Base-by-base conservation (phyloP, 2,888 invertebrate genomes). In the Troides aeacus region DNA sequence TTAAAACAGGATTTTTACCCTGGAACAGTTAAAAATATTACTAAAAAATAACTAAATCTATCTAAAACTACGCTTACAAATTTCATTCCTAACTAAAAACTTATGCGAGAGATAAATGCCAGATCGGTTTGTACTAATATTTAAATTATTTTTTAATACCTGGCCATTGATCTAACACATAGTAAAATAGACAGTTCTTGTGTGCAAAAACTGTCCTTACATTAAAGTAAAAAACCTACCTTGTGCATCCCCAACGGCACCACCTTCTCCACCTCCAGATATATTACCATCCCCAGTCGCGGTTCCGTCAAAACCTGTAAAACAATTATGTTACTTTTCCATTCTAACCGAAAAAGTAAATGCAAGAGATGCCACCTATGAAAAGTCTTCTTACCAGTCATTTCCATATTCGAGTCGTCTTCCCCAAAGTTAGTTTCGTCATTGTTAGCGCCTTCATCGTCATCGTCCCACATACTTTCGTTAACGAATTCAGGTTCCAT, bases 401-500 rank as follows among this genome's bases (percentile, higher is more conserved):
- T 94, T 85, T 94, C 94, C 86, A 94, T 94, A 81, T 94, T 94
- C 1, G 94, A 93, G 84, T 94, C 95, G 71, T 94, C 94, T 86
- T 94, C 94, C 79, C 94, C 94, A 77, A 94, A 94, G 78, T 93
- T 93, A 0, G 94, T 91, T 81, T 94, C 95, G 77, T 94, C 94
- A 78, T 94, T 94, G 72, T 93, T 94, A 42, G 94, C 88, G 78
- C 94, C 94, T 75, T 94, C 94, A 75, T 94, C 95, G 73, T 94
- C 94, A 72, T 93, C 93, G 73, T 93, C 93, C 92, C 93, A 93
- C 89, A 93, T 88, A 73, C 93, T 91, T 81, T 94, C 94, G 73
- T 94, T 94, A 60, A 93, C 92, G 84, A 94, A 94, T 86, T 94
- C 94, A 0, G 94, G 95, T 93, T 94, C 94, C 84, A 94, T 94